Evolutionary conservation across 30 jellyfish, hydroid and myxozoan genomes (phyloP), one percentile per base, ranked within the genome.

Genomic region (Phacellophora camtschatica): DNA sequence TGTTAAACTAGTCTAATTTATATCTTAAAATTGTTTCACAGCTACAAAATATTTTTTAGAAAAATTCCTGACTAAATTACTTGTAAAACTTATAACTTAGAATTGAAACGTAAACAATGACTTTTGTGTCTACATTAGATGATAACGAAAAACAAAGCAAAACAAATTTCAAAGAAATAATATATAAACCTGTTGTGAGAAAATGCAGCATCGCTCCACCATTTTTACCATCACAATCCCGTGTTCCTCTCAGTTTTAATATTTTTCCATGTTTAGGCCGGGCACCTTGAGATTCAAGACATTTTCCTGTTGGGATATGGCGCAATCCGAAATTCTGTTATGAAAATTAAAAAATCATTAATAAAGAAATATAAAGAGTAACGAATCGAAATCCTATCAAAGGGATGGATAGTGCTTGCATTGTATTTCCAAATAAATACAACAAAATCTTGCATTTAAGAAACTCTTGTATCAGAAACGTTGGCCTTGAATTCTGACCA

Each of bases 131-230:
- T 7, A 8, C 13, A 9, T 41, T 16, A 8, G 55, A 8, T 16
- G 16, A 41, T 7, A 8, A 8, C 13, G 55, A 41, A 9, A 16
- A 49, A 29, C 64, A 49, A 3, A 4, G 64, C 22, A 15, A 25
- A 15, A 15, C 22, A 49, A 5, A 49, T 7, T 20, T 22, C 23
- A 3, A 27, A 30, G 53, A 71, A 18, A 9, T 29, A 22, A 45
- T 46, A 19, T 33, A 8, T 31, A 0, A 6, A 77, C 90, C 90
- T 11, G 77, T 24, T 19, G 28, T 55, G 22, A 77, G 82, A 34
- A 77, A 63, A 32, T 63, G 90, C 29, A 77, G 78, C 64, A 41
- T 77, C 39, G 82, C 49, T 7, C 82, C 46, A 56, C 34, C 39
- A 13, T 23, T 3, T 0, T 37, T 11, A 5, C 90, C 90, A 64